phyloP scores from a whole-genome alignment of 2,888 invertebrate species.

The Pristionchus mayeri region DNA sequence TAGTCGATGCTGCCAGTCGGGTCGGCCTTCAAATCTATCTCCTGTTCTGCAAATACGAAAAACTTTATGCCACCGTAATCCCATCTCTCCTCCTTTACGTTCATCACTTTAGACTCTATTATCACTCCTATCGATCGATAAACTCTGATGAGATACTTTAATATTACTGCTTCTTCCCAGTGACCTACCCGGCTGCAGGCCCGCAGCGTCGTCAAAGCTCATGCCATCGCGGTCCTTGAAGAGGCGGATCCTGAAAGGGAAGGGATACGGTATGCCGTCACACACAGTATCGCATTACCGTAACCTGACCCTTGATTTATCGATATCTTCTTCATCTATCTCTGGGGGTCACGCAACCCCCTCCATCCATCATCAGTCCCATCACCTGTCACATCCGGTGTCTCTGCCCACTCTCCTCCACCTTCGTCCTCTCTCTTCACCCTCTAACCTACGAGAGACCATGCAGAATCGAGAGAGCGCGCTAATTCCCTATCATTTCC shows the following conservation, averaged over 20 bases:
- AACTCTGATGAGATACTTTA: too few relatives aligned
- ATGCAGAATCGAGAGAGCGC: background rate
- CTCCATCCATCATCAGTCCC: constrained; percentile 20
- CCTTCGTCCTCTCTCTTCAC: background rate
- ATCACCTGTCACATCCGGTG: constrained; percentile 36
- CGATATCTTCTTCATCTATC: constrained; percentile 29
- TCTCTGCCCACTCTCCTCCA: background rate
- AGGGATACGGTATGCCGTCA: background rate
- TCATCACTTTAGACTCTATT: too few relatives aligned
- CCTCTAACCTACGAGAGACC: background rate
- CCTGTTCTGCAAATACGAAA: constrained; percentile 71
- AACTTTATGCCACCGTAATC: background rate
- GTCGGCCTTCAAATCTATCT: constrained; percentile 72
- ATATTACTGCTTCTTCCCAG: too few relatives aligned
- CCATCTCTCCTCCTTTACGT: too few relatives aligned
- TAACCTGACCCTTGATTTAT: background rate
- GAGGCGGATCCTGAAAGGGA: constrained; percentile 25
- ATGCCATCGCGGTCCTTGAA: constrained; percentile 49
- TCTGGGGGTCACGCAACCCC: constrained; percentile 7
- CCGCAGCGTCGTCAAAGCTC: constrained; percentile 30
- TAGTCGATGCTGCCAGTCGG: constrained; percentile 68
- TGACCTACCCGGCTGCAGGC: background rate
- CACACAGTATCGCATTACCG: background rate
- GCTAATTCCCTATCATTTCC: constrained; percentile 38
- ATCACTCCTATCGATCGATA: too few relatives aligned